Base-by-base conservation (phyloP, 2,113 vertebrate species). In the Brachyhypopomus gauderio region DNA sequence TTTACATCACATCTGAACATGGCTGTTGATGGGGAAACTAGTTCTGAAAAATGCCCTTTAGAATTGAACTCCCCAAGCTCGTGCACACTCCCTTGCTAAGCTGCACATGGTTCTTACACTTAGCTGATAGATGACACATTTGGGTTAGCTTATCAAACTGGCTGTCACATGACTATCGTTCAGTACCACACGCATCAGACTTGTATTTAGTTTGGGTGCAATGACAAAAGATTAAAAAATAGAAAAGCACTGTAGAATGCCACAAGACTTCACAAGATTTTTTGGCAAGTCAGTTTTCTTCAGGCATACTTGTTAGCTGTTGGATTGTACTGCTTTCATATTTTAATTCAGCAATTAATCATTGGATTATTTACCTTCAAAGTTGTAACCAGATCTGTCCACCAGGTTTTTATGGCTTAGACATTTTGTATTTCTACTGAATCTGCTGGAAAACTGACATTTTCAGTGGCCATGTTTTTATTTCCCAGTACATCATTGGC, bases 111-210 rank as follows among this genome's bases (percentile, higher is more conserved):
- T 55, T 56, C 41, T 45, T 83, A 19, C 59, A 55, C 23, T 45
- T 73, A 72, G 85, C 45, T 81, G 76, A 79, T 78, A 83, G 60
- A 22, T 83, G 83, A 83, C 83, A 86, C 34, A 85, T 83, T 72
- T 55, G 58, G 83, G 86, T 79, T 84, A 78, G 72, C 67, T 79
- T 6, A 25, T 71, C 30, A 27, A 77, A 52, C 67, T 36, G 55
- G 62, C 23, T 45, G 67, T 67, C 23, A 16, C 16, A 22, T 36
- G 25, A 17, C 14, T 80, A 72, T 67, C 27, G 25, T 64, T 20
- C 72, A 75, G 30, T 19, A 64, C 55, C 58, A 78, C 81, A 59
- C 63, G 11, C 34, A 22, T 19, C 64, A n/a, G 19, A 41, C n/a
- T 70, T 38, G 66, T n/a, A n/a, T 41, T 70, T 14, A 0, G 12